Evolutionary conservation across 2,888 invertebrate genomes (phyloP).

Genomic region (Sminthurides aquaticus): DNA sequence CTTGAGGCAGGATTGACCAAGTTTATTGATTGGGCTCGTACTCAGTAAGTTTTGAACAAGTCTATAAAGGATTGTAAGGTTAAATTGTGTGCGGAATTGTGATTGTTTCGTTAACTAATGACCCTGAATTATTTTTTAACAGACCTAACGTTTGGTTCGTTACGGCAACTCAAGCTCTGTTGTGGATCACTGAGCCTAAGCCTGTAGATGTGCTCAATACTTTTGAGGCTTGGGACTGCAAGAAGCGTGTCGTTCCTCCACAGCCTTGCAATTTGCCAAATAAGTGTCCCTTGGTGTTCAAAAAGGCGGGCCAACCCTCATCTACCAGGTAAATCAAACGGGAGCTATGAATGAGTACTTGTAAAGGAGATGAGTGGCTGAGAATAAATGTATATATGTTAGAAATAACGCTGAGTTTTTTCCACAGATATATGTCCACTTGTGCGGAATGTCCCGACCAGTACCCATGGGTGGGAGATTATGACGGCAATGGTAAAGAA

Average conservation of each 20-base stretch:
- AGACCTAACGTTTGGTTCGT: conserved; percentile 82
- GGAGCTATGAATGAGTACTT: too few relatives aligned
- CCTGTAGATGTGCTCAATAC: conserved; percentile 59
- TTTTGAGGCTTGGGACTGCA: conserved; percentile 77
- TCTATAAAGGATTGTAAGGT: too few relatives aligned
- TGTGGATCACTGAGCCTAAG: conserved; percentile 83
- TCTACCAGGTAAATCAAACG: conserved; percentile 40
- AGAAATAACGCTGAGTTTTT: too few relatives aligned
- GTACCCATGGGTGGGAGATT: conserved; percentile 36
- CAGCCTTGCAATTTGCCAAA: conserved; percentile 71
- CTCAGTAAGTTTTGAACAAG: conserved; percentile 55
- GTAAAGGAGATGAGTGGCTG: too few relatives aligned
- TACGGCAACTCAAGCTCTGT: conserved; percentile 77
- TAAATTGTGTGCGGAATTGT: conserved; percentile 13
- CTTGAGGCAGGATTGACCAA: conserved; percentile 73
- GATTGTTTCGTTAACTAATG: too few relatives aligned
- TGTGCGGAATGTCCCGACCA: conserved; percentile 76
- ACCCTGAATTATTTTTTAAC: conserved; percentile 5
- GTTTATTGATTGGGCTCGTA: conserved; percentile 72
- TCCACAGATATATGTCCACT: conserved; percentile 78
- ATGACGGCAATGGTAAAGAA: conserved; percentile 39
- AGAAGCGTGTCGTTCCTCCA: conserved; percentile 60
- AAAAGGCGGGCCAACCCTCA: conserved; percentile 55
- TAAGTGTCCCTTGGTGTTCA: conserved; percentile 76
- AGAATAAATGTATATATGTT: too few relatives aligned